Evolutionary conservation across 2,888 invertebrate genomes (phyloP), one percentile per base, ranked within the genome.

Genomic region (Apotomis capreana): DNA sequence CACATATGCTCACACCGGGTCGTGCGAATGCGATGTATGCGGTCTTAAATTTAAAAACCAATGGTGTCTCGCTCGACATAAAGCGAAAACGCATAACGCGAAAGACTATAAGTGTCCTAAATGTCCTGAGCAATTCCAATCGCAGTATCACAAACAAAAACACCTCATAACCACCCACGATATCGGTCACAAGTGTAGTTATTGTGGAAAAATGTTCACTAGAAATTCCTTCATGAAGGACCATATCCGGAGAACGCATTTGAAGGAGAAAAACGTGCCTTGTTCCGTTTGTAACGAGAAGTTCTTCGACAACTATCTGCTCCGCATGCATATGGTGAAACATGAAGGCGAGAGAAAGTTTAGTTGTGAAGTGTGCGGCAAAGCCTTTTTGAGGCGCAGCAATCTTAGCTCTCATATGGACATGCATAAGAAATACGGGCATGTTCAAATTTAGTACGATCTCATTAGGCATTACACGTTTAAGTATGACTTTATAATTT

Each of bases 351-450:
- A 94, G 8, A 90, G 94, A 15, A 90, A 90, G 64, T 94, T 94
- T 67, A 88, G 89, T 63, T 95, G 95, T 68, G 92, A 94, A 5
- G 87, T 94, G 1, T 95, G 95, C 73, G 94, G 94, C 0, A 94
- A 94, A 74, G 91, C 94, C 54, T 94, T 95, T 73, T 84, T 94
- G 12, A 93, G 95, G 12, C 88, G 93, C 26, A 95, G 94, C 62
- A 95, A 95, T 78, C 83, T 95, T 73, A 94, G 90, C 8, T 93
- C 94, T 0, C 95, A 95, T 78, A 91, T 94, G 84, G 87, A 90
- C 55, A 90, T 92, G 84, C 92, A 92, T 77, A 92, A 91, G 46
- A 92, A 92, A 54, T 90, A 91, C 71, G 90, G 89, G 0, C 89
- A 90, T 71, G 80, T 86, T 0, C 80, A 83, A 57, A 26, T 68